These are phyloP conservation scores for Fistularia commersonii DNA, from an alignment of 2,797 vertebrate species.

Conservation along the genomic window DNA sequence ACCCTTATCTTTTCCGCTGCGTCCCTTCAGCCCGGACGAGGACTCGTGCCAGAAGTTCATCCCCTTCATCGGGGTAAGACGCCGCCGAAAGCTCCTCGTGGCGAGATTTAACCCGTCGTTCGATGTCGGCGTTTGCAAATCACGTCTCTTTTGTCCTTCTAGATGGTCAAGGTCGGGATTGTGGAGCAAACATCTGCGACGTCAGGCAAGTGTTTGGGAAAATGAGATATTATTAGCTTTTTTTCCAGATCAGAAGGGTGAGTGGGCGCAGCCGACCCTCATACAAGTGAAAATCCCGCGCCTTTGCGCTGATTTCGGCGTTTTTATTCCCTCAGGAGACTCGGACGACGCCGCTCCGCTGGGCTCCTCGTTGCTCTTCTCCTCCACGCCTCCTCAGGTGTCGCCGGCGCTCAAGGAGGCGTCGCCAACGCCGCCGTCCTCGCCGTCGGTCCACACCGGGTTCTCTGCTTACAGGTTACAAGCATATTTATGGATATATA, in stretches of 20 bases:
- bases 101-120: no score
- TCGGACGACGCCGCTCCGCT: slow-evolving; percentile 92
- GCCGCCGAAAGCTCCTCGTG: no score
- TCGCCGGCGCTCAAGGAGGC: slow-evolving; percentile 90
- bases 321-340: slow-evolving; percentile 80
- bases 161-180: slow-evolving; percentile 97
- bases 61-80: slow-evolving; percentile 93
- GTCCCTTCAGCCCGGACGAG: slow-evolving; percentile 85
- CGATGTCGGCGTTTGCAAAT: no score
- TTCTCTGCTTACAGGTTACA: slow-evolving; percentile 84
- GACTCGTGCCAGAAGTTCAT: slow-evolving; percentile 98
- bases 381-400: slow-evolving; percentile 89
- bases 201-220: slow-evolving; percentile 78
- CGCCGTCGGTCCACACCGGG: slow-evolving; percentile 88
- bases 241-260: neutral
- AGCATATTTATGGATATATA: no score
- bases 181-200: slow-evolving; percentile 91
- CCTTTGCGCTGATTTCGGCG: neutral
- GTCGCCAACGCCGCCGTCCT: slow-evolving; percentile 92
- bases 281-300: no score
- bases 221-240: neutral
- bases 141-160: slow-evolving; percentile 14
- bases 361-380: slow-evolving; percentile 77
- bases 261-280: no score
- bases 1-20: slow-evolving; percentile 1